Base-by-base conservation (phyloP, 2,797 vertebrate genomes). In the Heliangelus exortis region DNA sequence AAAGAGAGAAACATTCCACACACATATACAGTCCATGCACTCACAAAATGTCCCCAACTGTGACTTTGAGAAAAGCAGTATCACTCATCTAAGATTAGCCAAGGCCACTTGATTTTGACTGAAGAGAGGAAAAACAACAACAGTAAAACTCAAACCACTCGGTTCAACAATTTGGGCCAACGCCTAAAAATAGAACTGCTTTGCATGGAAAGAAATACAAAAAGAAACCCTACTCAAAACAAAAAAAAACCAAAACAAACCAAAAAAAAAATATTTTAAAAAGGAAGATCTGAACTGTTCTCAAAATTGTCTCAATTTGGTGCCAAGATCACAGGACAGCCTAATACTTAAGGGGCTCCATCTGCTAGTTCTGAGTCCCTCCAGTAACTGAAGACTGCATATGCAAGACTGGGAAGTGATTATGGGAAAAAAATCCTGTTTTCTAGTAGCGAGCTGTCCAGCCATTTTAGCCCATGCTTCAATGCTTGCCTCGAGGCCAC, bases 131-230 rank as follows among this genome's bases (percentile, higher is more conserved):
- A 97, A 97, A 98, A 95, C 74, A 98, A 95, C 95, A 96, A 96
- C 93, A 95, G 88, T 96, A 91, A 97, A 97, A 97, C 76, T 93
- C 91, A 96, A 86, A 77, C 95, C 66, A 67, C 80, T n/a, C 93
- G 65, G 75, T 94, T 97, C 92, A 96, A 92, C 50, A 89, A 72
- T 84, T 80, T 67, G n/a, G 69, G 92, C 96, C 97, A 98, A 97
- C 78, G 95, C 54, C 96, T 97, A 97, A 97, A 97, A 97, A 97
- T 97, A 98, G 96, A 79, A 89, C 87, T 80, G 92, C 87, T 97
- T 97, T 97, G 89, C 96, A 96, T 5, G 67, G 95, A 97, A 97
- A 97, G 73, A 96, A 97, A 97, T 90, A 95, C 68, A 87, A 67
- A 93, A 81, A 96, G 92, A 77, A 36, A 48, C 61, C 92, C 33